Percentiles rank a stretch among this genome's conserved stretches.
These are phyloP conservation scores for Chascanopsetta lugubris DNA, from an alignment of 2,113 vertebrate species.

Conservation along the genomic window DNA sequence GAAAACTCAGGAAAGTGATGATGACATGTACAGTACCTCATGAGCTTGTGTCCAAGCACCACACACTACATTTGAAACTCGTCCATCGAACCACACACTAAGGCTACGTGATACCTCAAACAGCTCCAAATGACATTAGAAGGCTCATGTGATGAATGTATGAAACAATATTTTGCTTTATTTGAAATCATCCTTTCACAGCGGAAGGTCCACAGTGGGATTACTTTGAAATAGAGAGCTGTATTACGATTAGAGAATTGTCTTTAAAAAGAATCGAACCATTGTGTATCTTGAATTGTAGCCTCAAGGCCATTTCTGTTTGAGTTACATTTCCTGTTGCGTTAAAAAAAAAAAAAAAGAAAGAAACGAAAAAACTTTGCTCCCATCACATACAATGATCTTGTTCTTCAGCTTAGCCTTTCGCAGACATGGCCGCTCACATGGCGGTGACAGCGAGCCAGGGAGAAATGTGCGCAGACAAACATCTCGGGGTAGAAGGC, in stretches of 20 bases:
- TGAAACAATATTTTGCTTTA: slow-evolving; percentile 84
- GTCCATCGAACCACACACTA: slow-evolving; percentile 87
- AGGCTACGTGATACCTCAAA: slow-evolving; percentile 89
- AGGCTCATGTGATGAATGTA: slow-evolving; percentile 96
- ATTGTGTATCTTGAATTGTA: slow-evolving; percentile 48
- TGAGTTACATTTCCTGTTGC: slow-evolving; percentile 29
- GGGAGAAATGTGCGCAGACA: slow-evolving; percentile 63
- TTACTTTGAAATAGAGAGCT: slow-evolving; percentile 50
- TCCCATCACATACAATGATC: slow-evolving; percentile 36
- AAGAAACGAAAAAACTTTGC: too few species aligned
- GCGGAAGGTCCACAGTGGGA: slow-evolving; percentile 42
- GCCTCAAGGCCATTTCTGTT: slow-evolving; percentile 39
- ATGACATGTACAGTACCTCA: slow-evolving; percentile 99
- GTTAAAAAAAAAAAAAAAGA: too few species aligned
- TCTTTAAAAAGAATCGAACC: slow-evolving; percentile 50
- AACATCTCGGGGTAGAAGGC: slow-evolving; percentile 69
- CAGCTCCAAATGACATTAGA: slow-evolving; percentile 87
- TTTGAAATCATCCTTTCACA: slow-evolving; percentile 61
- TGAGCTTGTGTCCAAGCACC: slow-evolving; percentile 94
- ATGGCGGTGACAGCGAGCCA: slow-evolving; percentile 45
- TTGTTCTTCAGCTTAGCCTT: slow-evolving; percentile 41
- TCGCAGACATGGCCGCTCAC: slow-evolving; percentile 43
- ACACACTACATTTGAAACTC: slow-evolving; percentile 90
- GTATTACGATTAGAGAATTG: slow-evolving; percentile 52
- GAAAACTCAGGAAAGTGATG: slow-evolving; percentile 97